Conservation (phyloP, 1,140 invertebrate genomes). For the Stenopsyche tienmushanensis region DNA sequence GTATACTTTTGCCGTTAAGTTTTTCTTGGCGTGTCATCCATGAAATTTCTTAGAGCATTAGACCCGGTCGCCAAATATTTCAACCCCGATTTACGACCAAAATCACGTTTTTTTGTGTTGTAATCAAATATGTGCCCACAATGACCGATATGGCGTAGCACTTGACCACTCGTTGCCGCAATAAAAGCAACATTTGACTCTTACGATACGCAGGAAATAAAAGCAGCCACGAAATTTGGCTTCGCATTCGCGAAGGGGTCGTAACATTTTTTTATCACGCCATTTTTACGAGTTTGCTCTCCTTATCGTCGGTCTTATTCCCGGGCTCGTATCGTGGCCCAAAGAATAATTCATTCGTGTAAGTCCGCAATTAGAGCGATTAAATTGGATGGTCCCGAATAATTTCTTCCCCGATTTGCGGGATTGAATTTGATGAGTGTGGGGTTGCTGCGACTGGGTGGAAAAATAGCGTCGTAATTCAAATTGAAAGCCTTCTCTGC, state of each 20-base stretch:
- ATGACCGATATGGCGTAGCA: too few relatives aligned
- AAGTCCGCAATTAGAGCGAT: conserved; percentile 10
- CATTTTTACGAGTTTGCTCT: too few relatives aligned
- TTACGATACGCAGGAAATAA: neutral
- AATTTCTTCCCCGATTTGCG: too few relatives aligned
- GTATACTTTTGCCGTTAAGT: too few relatives aligned
- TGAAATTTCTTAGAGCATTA: too few relatives aligned
- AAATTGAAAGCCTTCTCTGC: neutral
- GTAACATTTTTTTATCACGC: conserved; percentile 16
- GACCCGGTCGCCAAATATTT: too few relatives aligned
- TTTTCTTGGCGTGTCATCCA: too few relatives aligned
- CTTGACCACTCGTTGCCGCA: too few relatives aligned
- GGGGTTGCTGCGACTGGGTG: neutral
- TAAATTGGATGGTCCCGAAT: neutral
- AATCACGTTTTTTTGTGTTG: too few relatives aligned
- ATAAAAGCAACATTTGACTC: neutral
- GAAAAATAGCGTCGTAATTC: neutral
- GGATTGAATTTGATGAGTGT: neutral
- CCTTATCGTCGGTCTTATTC: neutral
- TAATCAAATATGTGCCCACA: too few relatives aligned
- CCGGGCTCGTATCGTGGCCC: neutral
- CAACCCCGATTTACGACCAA: too few relatives aligned
- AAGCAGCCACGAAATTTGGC: neutral
- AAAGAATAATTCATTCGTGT: conserved; percentile 5
- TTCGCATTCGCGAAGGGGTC: neutral